phyloP scores from a whole-genome alignment of 2,888 invertebrate species.

The Operophtera brumata region DNA sequence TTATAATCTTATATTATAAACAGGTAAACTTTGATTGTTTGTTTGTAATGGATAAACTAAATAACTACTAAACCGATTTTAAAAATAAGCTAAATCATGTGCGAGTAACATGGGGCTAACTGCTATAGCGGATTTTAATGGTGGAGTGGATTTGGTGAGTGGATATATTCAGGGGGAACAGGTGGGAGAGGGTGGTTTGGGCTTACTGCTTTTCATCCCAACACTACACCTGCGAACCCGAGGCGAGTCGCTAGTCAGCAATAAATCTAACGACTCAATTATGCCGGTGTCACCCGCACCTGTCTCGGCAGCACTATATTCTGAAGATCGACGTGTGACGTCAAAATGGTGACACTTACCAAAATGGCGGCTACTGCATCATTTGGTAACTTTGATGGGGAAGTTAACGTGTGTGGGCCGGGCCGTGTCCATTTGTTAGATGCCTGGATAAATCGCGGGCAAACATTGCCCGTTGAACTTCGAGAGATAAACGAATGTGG shows the following conservation, averaged over 20 bases:
- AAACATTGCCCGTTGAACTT: constrained; percentile 6
- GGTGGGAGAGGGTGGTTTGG: too few species aligned
- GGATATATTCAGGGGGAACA: too few species aligned
- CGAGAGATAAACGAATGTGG: constrained; percentile 2
- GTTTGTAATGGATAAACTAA: too few species aligned
- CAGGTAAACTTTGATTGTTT: too few species aligned
- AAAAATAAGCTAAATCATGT: too few species aligned
- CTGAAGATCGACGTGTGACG: constrained; percentile 2
- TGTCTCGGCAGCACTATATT: constrained; percentile 2
- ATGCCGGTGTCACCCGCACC: constrained; percentile 27
- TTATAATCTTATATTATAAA: too few species aligned
- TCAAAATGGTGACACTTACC: constrained; percentile 45
- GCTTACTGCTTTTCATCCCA: too few species aligned
- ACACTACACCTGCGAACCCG: too few species aligned
- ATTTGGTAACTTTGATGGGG: constrained; percentile 38
- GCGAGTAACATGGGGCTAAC: too few species aligned
- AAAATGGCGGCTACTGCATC: constrained; percentile 46
- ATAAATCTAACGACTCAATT: constrained; percentile 29
- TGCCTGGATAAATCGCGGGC: constrained; percentile 4
- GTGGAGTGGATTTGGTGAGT: too few species aligned
- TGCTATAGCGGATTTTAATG: too few species aligned
- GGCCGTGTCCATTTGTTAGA: constrained; percentile 10
- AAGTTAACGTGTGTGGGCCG: constrained; percentile 34
- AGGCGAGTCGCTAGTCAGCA: constrained; percentile 1
- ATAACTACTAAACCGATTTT: too few species aligned